A percentile compares a stretch with the other conserved stretches of the same genome.
phyloP scores from a whole-genome alignment of 2,888 invertebrate genomes.

The Ptycholaimellus sp. region DNA sequence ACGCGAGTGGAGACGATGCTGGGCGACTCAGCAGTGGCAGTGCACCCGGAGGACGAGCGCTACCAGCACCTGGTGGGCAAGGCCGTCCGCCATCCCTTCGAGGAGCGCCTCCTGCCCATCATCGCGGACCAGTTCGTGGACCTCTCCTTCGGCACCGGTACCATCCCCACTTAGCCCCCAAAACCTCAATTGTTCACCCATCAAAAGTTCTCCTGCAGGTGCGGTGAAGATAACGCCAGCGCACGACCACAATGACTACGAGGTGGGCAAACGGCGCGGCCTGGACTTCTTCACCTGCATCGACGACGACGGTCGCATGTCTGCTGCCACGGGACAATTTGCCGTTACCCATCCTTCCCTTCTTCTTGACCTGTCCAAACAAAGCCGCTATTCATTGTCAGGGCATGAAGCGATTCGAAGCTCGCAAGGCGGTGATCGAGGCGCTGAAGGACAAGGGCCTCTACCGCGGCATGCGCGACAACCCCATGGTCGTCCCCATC shows the following conservation, averaged over 20 bases:
- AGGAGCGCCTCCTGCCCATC: constrained; percentile 54
- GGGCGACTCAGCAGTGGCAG: constrained; percentile 86
- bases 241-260: constrained; percentile 88
- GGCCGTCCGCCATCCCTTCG: constrained; percentile 52
- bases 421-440: constrained; percentile 52
- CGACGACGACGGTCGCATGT: constrained; percentile 63
- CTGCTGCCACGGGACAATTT: constrained; percentile 20
- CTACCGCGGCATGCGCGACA: constrained; percentile 54
- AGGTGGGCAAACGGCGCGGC: constrained; percentile 64
- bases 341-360: neutral
- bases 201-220: constrained; percentile 39
- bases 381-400: too few relatives aligned
- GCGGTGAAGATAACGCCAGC: constrained; percentile 97
- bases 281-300: constrained; percentile 66
- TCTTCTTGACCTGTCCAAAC: neutral
- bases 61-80: constrained; percentile 31
- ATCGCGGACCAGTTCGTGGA: constrained; percentile 82
- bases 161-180: too few relatives aligned
- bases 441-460: constrained; percentile 46
- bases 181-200: too few relatives aligned
- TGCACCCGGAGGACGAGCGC: constrained; percentile 69
- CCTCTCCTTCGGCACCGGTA: constrained; percentile 78
- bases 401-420: constrained; percentile 74
- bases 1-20: constrained; percentile 96
- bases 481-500: constrained; percentile 85